Conservation (phyloP, 1,140 invertebrate genomes). For the Berghia stephanieae region DNA sequence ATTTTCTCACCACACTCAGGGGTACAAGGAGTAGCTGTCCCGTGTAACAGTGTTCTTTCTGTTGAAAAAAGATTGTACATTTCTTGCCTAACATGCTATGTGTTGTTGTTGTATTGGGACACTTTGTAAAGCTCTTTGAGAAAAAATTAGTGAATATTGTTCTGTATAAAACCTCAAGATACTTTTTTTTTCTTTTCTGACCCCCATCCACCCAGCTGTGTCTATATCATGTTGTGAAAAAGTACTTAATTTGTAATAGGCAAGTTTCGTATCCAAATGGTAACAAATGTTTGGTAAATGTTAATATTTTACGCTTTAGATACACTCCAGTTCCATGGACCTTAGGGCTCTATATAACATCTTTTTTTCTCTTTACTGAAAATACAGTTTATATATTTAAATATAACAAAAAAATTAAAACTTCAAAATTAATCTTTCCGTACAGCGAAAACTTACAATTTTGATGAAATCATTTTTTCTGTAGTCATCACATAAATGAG, state of each 20-base stretch:
- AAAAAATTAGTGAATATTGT: not conserved
- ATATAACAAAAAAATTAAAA: not conserved
- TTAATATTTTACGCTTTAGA: not conserved
- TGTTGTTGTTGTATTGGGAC: not conserved
- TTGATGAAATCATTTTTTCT: constrained; percentile 50
- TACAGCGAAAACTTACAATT: constrained; percentile 44
- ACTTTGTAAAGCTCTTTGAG: not conserved
- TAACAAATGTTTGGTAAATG: not conserved
- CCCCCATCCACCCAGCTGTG: not conserved
- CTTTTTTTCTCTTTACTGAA: not conserved
- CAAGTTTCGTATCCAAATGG: not conserved
- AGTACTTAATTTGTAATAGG: not conserved
- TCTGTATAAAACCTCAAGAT: not conserved
- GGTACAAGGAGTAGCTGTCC: too few species aligned
- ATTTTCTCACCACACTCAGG: too few species aligned
- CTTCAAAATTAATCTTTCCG: not conserved
- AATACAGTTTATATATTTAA: not conserved
- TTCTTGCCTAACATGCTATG: not conserved
- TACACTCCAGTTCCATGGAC: not conserved
- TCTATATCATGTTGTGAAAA: not conserved
- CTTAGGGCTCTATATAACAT: not conserved
- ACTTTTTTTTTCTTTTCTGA: not conserved
- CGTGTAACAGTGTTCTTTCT: not conserved
- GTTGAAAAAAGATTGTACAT: not conserved
- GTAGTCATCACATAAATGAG: constrained; percentile 78